Base-by-base conservation (phyloP, 2,797 vertebrate genomes). In the Cryptoblepharus egeriae region DNA sequence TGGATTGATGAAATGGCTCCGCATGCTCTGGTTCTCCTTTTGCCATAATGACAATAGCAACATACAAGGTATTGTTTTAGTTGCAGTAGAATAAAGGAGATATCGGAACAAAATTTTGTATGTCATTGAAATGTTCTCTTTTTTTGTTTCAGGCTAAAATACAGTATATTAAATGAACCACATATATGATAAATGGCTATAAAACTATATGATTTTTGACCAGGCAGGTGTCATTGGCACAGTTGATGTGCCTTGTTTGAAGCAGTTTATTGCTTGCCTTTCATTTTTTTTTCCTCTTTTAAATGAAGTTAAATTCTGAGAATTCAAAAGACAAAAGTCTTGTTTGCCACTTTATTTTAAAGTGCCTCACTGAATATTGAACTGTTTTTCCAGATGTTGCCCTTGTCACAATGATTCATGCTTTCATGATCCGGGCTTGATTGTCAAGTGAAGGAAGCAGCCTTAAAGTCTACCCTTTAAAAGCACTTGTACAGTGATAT, bases 31-130 rank as follows among this genome's bases (percentile, higher is more conserved):
- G 88, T 81, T 91, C 77, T 76, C 91, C 91, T 92, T 91, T 83
- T 12, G 45, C 45, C 9, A 49, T 49, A 49, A 49, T 49, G 45
- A 49, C 10, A 45, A 45, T 45, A 45, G 42, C 42, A 10, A 45
- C 5, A 45, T 5, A 45, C 5, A 45, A 45, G 42, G 9, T 49
- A 49, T 49, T 49, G 45, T 8, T 49, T 49, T 49, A 49, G 45
- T 11, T 49, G 45, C 45, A 49, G 45, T 49, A 49, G 45, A 49
- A 49, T 49, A 49, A 49, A 49, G 84, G 82, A 92, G 88, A 88
- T 86, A 86, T 75, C 89, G 92, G 85, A 90, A 92, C 91, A 78
- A 67, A 90, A 87, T 93, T 90, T 85, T 90, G 77, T 90, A 93
- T 89, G 87, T 83, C 93, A 88, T 75, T 82, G 86, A 93, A 90